These are phyloP conservation scores for Petrocephalus sullivani DNA, from an alignment of 2,797 vertebrate species.

Conservation along the genomic window DNA sequence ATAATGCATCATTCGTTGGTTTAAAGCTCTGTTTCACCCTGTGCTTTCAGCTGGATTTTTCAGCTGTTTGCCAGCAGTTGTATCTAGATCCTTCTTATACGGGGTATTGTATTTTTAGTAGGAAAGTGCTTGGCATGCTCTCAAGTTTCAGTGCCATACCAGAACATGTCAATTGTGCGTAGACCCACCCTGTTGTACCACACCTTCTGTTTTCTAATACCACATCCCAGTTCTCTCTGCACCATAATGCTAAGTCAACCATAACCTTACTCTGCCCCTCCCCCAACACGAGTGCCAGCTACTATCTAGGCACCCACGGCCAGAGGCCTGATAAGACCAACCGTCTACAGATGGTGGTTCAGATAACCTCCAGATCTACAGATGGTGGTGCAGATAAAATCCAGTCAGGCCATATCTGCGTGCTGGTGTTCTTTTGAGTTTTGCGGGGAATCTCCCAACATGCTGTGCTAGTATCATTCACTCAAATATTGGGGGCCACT, in stretches of 20 bases:
- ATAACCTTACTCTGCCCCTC: neutral
- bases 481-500: neutral
- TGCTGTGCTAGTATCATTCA: neutral
- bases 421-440: neutral
- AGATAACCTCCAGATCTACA: neutral
- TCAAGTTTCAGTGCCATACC: slow-evolving; percentile 4
- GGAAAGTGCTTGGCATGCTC: neutral
- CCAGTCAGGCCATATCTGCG: neutral
- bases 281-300: neutral
- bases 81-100: neutral
- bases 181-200: neutral
- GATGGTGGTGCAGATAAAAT: neutral
- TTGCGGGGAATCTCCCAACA: neutral
- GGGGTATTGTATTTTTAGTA: neutral
- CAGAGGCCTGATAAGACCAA: neutral
- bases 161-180: neutral
- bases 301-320: neutral
- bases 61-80: neutral
- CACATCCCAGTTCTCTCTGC: neutral
- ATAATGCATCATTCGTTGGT: neutral
- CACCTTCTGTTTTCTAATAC: neutral
- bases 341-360: neutral
- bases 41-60: neutral
- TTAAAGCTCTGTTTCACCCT: neutral
- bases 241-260: neutral